phyloP scores from a whole-genome alignment of 2,113 vertebrate species.

The Ameiurus melas region DNA sequence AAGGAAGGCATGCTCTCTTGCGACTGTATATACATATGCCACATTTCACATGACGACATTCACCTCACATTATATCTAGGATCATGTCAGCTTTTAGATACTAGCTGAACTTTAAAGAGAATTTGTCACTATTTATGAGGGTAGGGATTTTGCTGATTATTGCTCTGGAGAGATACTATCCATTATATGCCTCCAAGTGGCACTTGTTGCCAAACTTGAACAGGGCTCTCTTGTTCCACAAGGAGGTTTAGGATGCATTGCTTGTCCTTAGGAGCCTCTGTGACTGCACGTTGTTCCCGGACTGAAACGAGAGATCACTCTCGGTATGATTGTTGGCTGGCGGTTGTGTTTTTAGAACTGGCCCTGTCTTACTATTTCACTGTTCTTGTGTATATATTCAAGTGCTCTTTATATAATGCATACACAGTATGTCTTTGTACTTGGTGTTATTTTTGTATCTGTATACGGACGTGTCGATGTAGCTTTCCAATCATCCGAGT shows the following conservation, averaged over 20 bases:
- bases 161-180: conserved; percentile 14
- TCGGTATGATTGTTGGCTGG: conserved; percentile 54
- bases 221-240: conserved; percentile 39
- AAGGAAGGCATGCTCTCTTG: conserved; percentile 41
- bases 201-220: conserved; percentile 40
- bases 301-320: conserved; percentile 44
- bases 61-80: conserved; percentile 21
- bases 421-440: conserved; percentile 19
- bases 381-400: conserved; percentile 42
- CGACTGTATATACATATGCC: conserved; percentile 57
- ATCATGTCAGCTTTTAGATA: conserved; percentile 29
- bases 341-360: conserved; percentile 44
- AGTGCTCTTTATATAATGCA: conserved; percentile 25
- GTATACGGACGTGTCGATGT: not conserved
- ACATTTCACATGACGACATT: conserved; percentile 49
- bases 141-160: conserved; percentile 4
- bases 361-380: conserved; percentile 35
- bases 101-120: conserved; percentile 27
- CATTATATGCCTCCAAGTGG: conserved; percentile 24
- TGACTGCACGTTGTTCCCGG: conserved; percentile 19
- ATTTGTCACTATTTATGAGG: conserved; percentile 31
- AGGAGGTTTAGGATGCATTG: conserved; percentile 26
- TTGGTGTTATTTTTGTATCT: not conserved
- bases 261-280: conserved; percentile 29
- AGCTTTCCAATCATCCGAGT: not conserved